Conservation (phyloP, 2,888 invertebrate species). For the Unio delphinus region DNA sequence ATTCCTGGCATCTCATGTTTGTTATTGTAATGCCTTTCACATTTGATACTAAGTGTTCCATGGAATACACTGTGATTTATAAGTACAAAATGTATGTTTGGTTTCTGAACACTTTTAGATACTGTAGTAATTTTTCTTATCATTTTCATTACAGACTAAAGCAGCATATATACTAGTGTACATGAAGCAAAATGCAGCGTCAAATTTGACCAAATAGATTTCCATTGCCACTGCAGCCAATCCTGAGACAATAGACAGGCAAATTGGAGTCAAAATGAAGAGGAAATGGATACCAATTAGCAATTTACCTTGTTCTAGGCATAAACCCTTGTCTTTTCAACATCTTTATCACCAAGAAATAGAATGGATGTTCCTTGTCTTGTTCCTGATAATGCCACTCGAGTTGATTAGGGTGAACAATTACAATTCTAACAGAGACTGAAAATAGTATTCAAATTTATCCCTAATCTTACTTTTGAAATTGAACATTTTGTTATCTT, state of each 20-base stretch:
- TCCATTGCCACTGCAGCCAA: slow-evolving; percentile 18
- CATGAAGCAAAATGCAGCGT: slow-evolving; percentile 57
- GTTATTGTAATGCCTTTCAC: too few species aligned
- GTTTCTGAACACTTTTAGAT: background rate
- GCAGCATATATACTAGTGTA: slow-evolving; percentile 75
- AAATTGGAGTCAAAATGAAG: slow-evolving; percentile 13
- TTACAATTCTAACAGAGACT: too few species aligned
- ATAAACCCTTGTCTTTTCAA: background rate
- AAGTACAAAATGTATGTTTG: background rate
- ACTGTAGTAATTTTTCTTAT: background rate
- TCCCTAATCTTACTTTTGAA: too few species aligned
- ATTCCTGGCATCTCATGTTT: too few species aligned
- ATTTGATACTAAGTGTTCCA: too few species aligned
- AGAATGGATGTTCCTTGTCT: too few species aligned
- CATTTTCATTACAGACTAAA: slow-evolving; percentile 65
- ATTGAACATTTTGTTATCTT: too few species aligned
- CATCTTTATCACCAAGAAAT: too few species aligned
- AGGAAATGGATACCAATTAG: slow-evolving; percentile 32
- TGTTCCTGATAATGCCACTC: too few species aligned
- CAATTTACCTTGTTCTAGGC: background rate
- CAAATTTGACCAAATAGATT: slow-evolving; percentile 6
- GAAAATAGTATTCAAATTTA: too few species aligned
- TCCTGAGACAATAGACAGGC: slow-evolving; percentile 6
- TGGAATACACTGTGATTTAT: too few species aligned
- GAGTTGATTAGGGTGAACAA: too few species aligned